Evolutionary conservation across 2,888 invertebrate species (phyloP), one percentile per base, ranked within the genome.

Genomic region (Tachina fera): DNA sequence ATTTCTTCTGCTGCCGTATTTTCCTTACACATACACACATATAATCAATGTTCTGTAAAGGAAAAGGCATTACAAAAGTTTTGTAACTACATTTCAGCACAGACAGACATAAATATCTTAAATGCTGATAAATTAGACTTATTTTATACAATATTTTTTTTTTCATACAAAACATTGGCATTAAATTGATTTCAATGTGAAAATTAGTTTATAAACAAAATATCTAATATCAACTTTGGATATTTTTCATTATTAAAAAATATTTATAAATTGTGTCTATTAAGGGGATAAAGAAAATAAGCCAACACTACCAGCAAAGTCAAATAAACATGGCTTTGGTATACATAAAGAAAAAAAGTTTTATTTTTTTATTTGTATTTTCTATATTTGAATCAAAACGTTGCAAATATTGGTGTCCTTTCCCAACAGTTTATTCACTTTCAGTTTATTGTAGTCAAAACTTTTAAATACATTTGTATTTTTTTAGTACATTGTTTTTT

Each of bases 41-140:
- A 71, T 39, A 79, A 79, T 79, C 78, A 79, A 79, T 79, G 78
- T 45, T n/a, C 63, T 71, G 45, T 63, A 39, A 78, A 60, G 22
- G 41, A 71, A 43, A 78, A 45, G n/a, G 10, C 61, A 74, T 39
- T 72, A 11, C n/a, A 16, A 61, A 43, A 14, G 9, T 14, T 31
- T 6, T 31, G 9, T 39, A 39, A 39, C 14, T n/a, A 39, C n/a
- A n/a, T 39, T 39, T 14, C 14, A 19, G 5, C n/a, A 16, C 11
- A 41, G 3, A 3, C 11, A 39, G 1, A 8, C 14, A 58, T 16
- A n/a, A 11, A 19, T 31, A 51, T 49, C 16, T 74, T 13, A 41
- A 61, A 61, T 51, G 61, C 9, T n/a, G 10, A 58, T 71, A 45
- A 75, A 53, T 3, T 14, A 22, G 16, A 51, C 41, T 58, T 53